These are phyloP conservation scores for Pollenia griseotomentosa DNA, from an alignment of 2,888 invertebrate species.

Conservation along the genomic window DNA sequence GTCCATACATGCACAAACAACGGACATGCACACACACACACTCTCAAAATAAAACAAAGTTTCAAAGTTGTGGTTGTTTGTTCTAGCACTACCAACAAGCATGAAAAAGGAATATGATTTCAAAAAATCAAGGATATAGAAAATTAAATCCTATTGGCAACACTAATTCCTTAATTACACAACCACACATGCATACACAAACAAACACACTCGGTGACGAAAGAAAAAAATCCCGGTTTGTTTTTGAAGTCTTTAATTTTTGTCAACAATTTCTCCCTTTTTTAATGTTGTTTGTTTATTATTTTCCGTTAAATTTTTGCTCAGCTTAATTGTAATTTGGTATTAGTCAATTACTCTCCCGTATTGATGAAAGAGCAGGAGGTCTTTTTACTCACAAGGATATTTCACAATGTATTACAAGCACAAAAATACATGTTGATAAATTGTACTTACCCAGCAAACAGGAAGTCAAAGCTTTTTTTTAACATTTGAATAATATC, in stretches of 20 bases:
- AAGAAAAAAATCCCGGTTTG: constrained; percentile 40
- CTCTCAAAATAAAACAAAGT: constrained; percentile 12
- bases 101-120: constrained; percentile 37
- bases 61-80: constrained; percentile 12
- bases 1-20: neutral
- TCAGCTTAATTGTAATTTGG: constrained; percentile 57
- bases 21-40: constrained; percentile 11
- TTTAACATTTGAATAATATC: too few species aligned
- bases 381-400: constrained; percentile 33
- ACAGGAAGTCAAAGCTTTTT: too few species aligned
- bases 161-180: constrained; percentile 70
- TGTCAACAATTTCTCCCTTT: neutral
- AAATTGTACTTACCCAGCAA: too few species aligned
- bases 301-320: neutral
- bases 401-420: constrained; percentile 26
- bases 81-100: neutral
- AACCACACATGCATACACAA: constrained; percentile 1
- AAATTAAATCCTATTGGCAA: constrained; percentile 61
- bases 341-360: constrained; percentile 53
- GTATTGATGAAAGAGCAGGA: neutral
- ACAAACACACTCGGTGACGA: neutral
- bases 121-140: constrained; percentile 30
- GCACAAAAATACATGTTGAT: neutral
- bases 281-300: neutral
- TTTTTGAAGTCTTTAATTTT: constrained; percentile 21